Conservation (phyloP, 92 coral and sea anemone genomes). For the Epizoanthus rinbou region DNA sequence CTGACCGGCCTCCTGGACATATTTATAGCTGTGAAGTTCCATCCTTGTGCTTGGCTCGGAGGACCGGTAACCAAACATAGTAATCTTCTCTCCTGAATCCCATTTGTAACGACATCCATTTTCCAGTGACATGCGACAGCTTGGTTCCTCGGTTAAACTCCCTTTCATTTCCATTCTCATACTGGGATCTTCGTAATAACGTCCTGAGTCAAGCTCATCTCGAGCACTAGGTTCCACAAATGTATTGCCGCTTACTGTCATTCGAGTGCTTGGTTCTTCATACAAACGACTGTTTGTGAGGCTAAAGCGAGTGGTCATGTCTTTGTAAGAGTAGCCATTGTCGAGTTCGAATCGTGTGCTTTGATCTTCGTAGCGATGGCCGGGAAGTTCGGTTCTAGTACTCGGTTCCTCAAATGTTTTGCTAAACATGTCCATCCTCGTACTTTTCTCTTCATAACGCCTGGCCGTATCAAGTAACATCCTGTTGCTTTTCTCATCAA, state of each 20-base stretch:
- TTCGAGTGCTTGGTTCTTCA: conserved; percentile 10
- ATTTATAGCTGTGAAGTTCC: conserved; percentile 32
- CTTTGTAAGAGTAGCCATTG: conserved; percentile 22
- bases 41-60: conserved; percentile 28
- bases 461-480: conserved; percentile 29
- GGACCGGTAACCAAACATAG: conserved; percentile 31
- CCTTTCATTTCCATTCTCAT: conserved; percentile 29
- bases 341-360: conserved; percentile 13
- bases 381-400: conserved; percentile 1
- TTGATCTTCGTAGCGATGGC: conserved; percentile 6
- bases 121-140: conserved; percentile 10
- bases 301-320: conserved; percentile 7
- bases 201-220: conserved; percentile 29
- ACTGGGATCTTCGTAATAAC: conserved; percentile 5
- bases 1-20: conserved; percentile 35
- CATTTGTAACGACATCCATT: conserved; percentile 37
- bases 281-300: not conserved
- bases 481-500: conserved; percentile 23
- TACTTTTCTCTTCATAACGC: conserved; percentile 33
- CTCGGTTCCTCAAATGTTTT: conserved; percentile 28
- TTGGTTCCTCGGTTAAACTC: not conserved
- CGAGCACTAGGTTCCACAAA: conserved; percentile 37
- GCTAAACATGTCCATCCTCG: conserved; percentile 21
- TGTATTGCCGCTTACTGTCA: not conserved
- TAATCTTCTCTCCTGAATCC: conserved; percentile 4